Conservation (phyloP, 2,113 vertebrate species). For the Rhinolophus ferrumequinum region DNA sequence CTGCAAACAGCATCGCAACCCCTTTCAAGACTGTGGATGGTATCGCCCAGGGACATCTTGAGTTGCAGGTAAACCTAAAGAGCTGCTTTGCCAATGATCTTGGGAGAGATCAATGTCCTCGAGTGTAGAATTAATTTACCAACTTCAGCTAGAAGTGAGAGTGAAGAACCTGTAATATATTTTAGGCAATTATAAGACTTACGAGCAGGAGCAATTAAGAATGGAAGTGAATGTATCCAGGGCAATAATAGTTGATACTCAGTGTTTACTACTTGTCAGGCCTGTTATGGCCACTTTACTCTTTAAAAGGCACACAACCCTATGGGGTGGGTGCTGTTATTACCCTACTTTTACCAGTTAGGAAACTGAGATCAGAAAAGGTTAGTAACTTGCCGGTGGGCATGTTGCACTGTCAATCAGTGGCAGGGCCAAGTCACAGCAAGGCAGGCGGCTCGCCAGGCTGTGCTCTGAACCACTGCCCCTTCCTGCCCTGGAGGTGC, state of each 20-base stretch:
- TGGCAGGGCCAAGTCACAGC: not conserved
- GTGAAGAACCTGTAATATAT: not conserved
- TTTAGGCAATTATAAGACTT: not conserved
- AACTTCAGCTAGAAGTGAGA: not conserved
- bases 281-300: not conserved
- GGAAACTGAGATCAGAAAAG: not conserved
- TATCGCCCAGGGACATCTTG: not conserved
- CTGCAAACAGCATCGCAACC: not conserved
- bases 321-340: not conserved
- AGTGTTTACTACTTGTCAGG: not conserved
- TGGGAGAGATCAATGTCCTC: not conserved
- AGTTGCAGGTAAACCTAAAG: not conserved
- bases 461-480: not conserved
- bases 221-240: not conserved
- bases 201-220: not conserved
- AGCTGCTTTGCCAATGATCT: not conserved
- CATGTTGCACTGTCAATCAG: fast-evolving
- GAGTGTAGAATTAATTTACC: not conserved
- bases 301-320: not conserved
- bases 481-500: not conserved
- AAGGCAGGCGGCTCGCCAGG: too few relatives aligned
- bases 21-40: too few relatives aligned
- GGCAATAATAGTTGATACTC: not conserved
- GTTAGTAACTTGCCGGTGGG: fast-evolving
- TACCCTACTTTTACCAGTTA: not conserved